phyloP scores from a whole-genome alignment of 1,140 invertebrate species.

The Apis dorsata region DNA sequence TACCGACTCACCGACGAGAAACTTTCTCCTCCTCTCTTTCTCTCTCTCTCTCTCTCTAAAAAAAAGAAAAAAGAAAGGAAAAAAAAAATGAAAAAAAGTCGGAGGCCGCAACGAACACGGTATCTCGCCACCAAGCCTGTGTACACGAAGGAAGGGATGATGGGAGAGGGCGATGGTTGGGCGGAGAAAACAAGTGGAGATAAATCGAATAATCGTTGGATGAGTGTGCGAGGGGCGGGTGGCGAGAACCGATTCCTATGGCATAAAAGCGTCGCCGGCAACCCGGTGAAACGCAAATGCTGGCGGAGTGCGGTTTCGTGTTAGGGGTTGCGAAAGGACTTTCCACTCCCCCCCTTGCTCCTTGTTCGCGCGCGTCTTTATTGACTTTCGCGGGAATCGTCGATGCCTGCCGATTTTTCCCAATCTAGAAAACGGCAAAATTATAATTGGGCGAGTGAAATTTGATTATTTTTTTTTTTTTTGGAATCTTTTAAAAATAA shows the following conservation, averaged over 20 bases:
- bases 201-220: slow-evolving; percentile 43
- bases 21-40: too few species aligned
- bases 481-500: too few species aligned
- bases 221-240: not conserved
- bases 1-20: too few species aligned
- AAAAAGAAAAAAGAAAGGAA: too few species aligned
- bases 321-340: slow-evolving; percentile 34
- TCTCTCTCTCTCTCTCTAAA: too few species aligned
- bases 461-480: not conserved
- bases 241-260: slow-evolving; percentile 2
- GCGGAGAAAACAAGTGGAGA: slow-evolving; percentile 18
- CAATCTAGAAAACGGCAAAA: not conserved
- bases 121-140: not conserved
- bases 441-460: not conserved
- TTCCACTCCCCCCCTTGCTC: not conserved
- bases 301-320: slow-evolving; percentile 53
- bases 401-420: not conserved
- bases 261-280: slow-evolving; percentile 37
- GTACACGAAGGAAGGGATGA: not conserved
- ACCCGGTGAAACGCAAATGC: slow-evolving; percentile 51
- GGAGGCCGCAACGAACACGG: not conserved
- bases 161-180: too few species aligned
- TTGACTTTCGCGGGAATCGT: not conserved
- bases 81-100: too few species aligned
- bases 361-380: slow-evolving; percentile 34